Evolutionary conservation across 2,113 vertebrate species (phyloP).

Genomic region (Alethe castanea): DNA sequence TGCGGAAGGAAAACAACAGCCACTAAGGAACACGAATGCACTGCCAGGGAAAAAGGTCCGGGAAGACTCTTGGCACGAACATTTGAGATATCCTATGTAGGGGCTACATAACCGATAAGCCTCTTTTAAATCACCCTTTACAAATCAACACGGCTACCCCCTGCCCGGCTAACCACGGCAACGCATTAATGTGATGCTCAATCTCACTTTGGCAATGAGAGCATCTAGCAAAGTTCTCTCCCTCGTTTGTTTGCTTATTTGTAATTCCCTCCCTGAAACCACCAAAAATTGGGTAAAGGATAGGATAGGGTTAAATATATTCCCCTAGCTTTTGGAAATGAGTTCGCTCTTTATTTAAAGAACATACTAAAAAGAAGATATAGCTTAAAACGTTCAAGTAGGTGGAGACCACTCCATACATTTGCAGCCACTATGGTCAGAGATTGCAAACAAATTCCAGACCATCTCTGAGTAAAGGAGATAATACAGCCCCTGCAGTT

Average conservation of each 20-base stretch:
- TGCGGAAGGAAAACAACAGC: not conserved
- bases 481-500: conserved; percentile 82
- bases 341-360: conserved; percentile 63
- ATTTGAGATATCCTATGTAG: conserved; percentile 32
- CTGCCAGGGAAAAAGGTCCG: not conserved
- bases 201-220: conserved; percentile 82
- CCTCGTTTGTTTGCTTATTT: conserved; percentile 49
- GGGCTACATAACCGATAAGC: conserved; percentile 53
- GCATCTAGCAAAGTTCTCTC: conserved; percentile 76
- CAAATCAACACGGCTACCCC: conserved; percentile 81
- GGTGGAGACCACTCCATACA: conserved; percentile 63
- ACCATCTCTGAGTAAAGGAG: conserved; percentile 75
- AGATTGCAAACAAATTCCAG: conserved; percentile 86
- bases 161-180: conserved; percentile 79
- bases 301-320: conserved; percentile 58
- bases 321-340: conserved; percentile 74
- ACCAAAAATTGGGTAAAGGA: conserved; percentile 21
- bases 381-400: conserved; percentile 38
- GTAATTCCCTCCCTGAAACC: conserved; percentile 65
- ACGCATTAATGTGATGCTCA: conserved; percentile 89
- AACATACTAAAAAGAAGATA: conserved; percentile 48
- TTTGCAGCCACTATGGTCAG: conserved; percentile 81
- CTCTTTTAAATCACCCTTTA: conserved; percentile 77
- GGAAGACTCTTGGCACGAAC: conserved; percentile 20
- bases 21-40: not conserved